phyloP scores from a whole-genome alignment of 2,797 vertebrate genomes.

The Epinephelus awoara region DNA sequence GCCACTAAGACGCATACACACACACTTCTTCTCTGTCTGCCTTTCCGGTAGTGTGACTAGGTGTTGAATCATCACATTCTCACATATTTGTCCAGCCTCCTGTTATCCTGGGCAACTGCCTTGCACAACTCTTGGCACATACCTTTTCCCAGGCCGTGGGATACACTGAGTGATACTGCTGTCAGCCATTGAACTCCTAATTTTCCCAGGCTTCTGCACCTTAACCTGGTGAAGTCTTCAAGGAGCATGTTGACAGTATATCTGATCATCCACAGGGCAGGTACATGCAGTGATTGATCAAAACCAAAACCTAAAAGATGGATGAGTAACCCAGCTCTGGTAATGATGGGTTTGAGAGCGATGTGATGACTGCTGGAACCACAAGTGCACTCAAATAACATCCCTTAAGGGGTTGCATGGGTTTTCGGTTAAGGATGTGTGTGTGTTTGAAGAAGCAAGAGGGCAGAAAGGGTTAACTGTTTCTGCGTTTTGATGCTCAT shows the following conservation, averaged over 20 bases:
- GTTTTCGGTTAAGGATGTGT: not conserved
- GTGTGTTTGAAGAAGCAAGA: not conserved
- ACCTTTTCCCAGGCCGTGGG: conserved; percentile 7
- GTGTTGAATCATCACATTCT: conserved; percentile 51
- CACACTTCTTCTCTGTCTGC: conserved; percentile 8
- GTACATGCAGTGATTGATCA: conserved; percentile 30
- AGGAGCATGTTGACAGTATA: not conserved
- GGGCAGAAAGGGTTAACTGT: conserved; percentile 9
- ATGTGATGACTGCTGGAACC: conserved; percentile 33
- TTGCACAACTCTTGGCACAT: conserved; percentile 21
- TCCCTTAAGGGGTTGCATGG: conserved; percentile 12
- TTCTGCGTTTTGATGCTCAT: conserved; percentile 35
- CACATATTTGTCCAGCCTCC: conserved; percentile 13
- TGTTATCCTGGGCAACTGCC: conserved; percentile 9
- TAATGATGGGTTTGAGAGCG: conserved; percentile 32
- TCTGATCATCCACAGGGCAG: conserved; percentile 4
- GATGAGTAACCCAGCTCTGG: conserved; percentile 23
- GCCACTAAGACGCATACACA: not conserved
- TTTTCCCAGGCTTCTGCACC: not conserved
- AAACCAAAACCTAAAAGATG: conserved; percentile 16
- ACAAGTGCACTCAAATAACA: conserved; percentile 29
- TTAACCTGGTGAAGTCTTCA: conserved; percentile 11
- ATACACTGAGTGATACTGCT: conserved; percentile 7
- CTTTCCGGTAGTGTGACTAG: conserved; percentile 31
- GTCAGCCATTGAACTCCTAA: not conserved